Percentiles rank a stretch among this genome's conserved stretches.
Evolutionary conservation across 2,113 vertebrate species (phyloP).

Genomic region (Cyanocitta stelleri): DNA sequence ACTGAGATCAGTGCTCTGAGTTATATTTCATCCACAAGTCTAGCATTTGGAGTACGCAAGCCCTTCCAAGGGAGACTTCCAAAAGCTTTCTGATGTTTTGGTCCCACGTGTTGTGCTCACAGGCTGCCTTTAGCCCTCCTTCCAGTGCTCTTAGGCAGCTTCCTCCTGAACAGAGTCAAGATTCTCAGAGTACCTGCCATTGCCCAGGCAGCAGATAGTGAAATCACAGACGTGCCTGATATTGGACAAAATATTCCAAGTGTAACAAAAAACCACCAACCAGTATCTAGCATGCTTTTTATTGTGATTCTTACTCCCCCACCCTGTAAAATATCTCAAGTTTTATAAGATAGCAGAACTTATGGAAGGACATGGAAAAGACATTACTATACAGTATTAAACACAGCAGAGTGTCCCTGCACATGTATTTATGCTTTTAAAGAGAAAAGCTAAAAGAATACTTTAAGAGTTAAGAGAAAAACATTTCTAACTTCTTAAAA

Average conservation of each 20-base stretch:
- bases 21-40: not conserved
- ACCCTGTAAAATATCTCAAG: not conserved
- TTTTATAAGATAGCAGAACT: slow-evolving; percentile 33
- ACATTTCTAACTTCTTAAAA: not conserved
- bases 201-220: not conserved
- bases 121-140: not conserved
- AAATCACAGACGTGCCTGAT: slow-evolving; percentile 10
- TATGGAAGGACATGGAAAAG: slow-evolving; percentile 23
- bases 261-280: not conserved
- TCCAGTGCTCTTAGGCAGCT: slow-evolving; percentile 4
- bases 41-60: not conserved
- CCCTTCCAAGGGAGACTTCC: slow-evolving; percentile 8
- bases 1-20: not conserved
- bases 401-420: not conserved
- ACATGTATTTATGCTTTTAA: not conserved
- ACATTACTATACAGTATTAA: not conserved
- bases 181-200: slow-evolving; percentile 4
- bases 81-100: slow-evolving; percentile 10
- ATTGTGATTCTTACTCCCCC: not conserved
- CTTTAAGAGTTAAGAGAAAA: not conserved
- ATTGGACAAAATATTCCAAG: slow-evolving; percentile 10
- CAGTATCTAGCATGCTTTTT: not conserved
- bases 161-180: not conserved
- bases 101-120: not conserved
- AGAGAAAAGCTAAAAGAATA: not conserved